These are phyloP conservation scores for Cassiopea andromeda DNA, from an alignment of 30 jellyfish, hydroid and myxozoan species.

Conservation along the genomic window DNA sequence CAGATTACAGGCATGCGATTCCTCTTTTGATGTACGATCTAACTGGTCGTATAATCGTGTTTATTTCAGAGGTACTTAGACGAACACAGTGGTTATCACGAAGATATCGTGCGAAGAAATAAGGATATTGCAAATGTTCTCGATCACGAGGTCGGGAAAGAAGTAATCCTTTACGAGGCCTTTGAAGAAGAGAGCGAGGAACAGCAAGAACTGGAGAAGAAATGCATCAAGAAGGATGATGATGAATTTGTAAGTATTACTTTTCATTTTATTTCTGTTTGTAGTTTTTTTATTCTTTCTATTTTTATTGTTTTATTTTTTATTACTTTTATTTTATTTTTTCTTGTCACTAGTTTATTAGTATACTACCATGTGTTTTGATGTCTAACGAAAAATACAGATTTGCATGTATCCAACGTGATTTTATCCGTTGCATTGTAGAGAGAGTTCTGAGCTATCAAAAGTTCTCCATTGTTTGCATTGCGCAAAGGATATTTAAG, in stretches of 20 bases:
- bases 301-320: too few relatives aligned
- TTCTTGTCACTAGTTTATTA: too few relatives aligned
- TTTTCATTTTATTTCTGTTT: neutral
- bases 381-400: too few relatives aligned
- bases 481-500: too few relatives aligned
- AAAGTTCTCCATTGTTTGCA: too few relatives aligned
- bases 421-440: too few relatives aligned
- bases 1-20: too few relatives aligned
- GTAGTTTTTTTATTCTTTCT: neutral
- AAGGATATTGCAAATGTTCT: conserved; percentile 63
- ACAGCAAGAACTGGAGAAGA: conserved; percentile 28
- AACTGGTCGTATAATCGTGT: neutral
- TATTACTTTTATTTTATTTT: too few relatives aligned
- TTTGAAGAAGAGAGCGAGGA: conserved; percentile 59
- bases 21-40: too few relatives aligned
- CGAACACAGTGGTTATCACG: conserved; percentile 68
- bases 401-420: too few relatives aligned
- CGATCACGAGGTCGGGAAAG: conserved; percentile 72
- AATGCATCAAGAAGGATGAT: conserved; percentile 54
- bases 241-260: conserved; percentile 41
- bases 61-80: conserved; percentile 65
- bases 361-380: too few relatives aligned
- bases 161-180: conserved; percentile 79
- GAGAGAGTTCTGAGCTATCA: too few relatives aligned
- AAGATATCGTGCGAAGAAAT: conserved; percentile 74